Percentiles rank a stretch among this genome's conserved stretches.
phyloP scores from a whole-genome alignment of 2,113 vertebrate species.

The Limanda limanda region DNA sequence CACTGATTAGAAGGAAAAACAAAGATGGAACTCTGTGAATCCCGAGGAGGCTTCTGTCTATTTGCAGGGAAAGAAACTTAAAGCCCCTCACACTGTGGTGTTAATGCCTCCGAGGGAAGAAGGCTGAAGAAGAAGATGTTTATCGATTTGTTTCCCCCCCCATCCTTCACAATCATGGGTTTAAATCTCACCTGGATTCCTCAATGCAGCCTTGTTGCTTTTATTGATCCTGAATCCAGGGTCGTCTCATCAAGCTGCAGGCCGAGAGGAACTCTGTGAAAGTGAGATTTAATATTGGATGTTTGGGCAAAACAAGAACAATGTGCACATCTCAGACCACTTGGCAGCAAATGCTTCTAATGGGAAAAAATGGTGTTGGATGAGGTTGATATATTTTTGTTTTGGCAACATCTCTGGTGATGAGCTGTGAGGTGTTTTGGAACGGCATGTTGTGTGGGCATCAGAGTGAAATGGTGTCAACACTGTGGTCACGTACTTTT shows the following conservation, averaged over 20 bases:
- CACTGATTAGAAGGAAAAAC: constrained; percentile 69
- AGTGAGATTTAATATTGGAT: neutral
- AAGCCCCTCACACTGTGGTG: constrained; percentile 39
- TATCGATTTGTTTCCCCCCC: neutral
- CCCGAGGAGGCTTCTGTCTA: constrained; percentile 40
- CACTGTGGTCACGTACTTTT: neutral
- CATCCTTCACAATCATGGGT: constrained; percentile 1
- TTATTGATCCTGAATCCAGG: constrained; percentile 20
- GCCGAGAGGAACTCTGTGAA: neutral
- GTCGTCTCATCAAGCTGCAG: constrained; percentile 5
- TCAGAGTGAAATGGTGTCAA: neutral
- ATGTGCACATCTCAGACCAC: neutral
- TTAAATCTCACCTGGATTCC: constrained; percentile 21
- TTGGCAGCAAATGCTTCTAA: neutral
- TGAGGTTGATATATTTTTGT: neutral
- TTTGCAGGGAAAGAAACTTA: constrained; percentile 39
- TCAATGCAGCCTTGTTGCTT: neutral
- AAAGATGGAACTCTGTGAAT: constrained; percentile 64
- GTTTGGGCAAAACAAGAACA: constrained; percentile 4
- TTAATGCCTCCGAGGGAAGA: constrained; percentile 36
- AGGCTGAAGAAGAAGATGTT: constrained; percentile 6
- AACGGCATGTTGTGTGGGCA: neutral
- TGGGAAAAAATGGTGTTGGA: neutral
- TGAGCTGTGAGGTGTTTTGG: neutral
- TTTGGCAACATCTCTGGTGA: neutral